phyloP scores from a whole-genome alignment of 2,113 vertebrate species.

The Petrocephalus microphthalmus region DNA sequence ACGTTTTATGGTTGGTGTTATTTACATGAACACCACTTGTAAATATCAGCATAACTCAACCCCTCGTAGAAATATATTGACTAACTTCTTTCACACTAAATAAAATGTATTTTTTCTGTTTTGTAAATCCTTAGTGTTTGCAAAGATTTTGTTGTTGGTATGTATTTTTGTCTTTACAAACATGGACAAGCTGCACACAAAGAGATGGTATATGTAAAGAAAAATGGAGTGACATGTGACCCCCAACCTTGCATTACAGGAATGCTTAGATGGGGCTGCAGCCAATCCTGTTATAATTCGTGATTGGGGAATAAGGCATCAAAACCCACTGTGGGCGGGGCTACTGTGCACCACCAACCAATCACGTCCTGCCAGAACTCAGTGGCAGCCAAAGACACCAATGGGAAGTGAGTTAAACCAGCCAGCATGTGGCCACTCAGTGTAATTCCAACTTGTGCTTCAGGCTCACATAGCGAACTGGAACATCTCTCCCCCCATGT shows the following conservation, averaged over 20 bases:
- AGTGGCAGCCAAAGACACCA: not conserved
- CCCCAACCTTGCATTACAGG: not conserved
- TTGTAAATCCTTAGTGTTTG: conserved; percentile 27
- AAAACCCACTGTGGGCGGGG: not conserved
- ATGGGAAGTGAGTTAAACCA: not conserved
- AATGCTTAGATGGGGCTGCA: not conserved
- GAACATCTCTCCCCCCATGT: not conserved
- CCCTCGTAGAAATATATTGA: conserved; percentile 43
- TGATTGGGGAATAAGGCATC: not conserved
- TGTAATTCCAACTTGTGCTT: no score
- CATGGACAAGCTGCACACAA: not conserved
- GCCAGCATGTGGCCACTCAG: no score
- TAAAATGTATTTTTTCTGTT: conserved; percentile 56
- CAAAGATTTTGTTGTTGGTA: not conserved
- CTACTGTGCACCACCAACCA: not conserved
- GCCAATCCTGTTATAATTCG: not conserved
- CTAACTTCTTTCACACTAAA: conserved; percentile 58
- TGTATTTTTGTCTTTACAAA: not conserved
- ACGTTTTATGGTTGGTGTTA: conserved; percentile 28
- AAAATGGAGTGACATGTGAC: not conserved
- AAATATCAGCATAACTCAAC: conserved; percentile 39
- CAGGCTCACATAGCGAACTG: no score
- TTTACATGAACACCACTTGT: conserved; percentile 27
- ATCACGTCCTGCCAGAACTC: not conserved
- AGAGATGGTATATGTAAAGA: not conserved